Percentiles rank a stretch among this genome's conserved stretches.
Conservation (phyloP, 2,113 vertebrate species). For the Gymnarchus niloticus region DNA sequence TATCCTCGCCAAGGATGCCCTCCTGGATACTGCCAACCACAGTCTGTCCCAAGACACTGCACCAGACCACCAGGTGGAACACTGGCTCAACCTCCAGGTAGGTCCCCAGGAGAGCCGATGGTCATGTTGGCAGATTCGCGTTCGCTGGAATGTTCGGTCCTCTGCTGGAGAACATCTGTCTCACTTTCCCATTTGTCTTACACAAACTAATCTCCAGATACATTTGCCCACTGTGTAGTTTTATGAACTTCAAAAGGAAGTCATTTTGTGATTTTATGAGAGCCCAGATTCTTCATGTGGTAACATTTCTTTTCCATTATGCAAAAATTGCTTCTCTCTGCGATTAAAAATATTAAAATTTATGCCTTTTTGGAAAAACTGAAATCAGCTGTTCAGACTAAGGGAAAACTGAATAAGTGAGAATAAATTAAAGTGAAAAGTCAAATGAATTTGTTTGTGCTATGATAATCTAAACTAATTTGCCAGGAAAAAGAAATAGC, state of each 20-base stretch:
- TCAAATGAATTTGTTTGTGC: background rate
- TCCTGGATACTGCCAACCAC: constrained; percentile 74
- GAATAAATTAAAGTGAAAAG: background rate
- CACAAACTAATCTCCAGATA: too few relatives aligned
- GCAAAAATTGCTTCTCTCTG: too few relatives aligned
- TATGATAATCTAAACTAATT: background rate
- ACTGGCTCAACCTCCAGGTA: constrained; percentile 73
- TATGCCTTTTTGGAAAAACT: background rate
- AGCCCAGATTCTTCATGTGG: background rate
- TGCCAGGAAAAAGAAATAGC: background rate
- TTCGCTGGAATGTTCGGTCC: background rate
- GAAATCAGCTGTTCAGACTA: background rate
- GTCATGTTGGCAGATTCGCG: background rate
- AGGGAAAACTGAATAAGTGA: background rate
- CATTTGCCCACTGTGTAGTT: background rate
- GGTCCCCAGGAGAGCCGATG: background rate
- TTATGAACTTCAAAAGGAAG: background rate
- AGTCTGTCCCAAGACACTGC: constrained; percentile 62
- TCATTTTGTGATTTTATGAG: background rate
- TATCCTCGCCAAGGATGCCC: constrained; percentile 81
- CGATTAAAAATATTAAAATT: too few relatives aligned
- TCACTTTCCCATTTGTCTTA: background rate
- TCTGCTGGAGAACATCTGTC: background rate
- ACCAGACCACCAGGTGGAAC: constrained; percentile 63
- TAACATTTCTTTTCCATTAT: background rate